These are phyloP conservation scores for Leptopilina clavipes DNA, from an alignment of 1,140 invertebrate genomes.

Conservation along the genomic window DNA sequence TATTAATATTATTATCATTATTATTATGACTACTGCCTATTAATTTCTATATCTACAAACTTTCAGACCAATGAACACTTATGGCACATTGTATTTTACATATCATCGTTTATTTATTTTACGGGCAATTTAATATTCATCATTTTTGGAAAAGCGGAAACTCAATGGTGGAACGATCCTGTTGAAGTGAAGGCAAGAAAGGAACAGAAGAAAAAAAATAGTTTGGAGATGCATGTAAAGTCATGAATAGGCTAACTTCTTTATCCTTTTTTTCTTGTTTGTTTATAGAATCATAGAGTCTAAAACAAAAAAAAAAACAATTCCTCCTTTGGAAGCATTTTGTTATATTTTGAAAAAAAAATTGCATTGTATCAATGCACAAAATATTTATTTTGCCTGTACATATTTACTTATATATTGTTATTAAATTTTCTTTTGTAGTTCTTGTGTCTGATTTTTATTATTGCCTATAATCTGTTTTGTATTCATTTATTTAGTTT, in stretches of 20 bases:
- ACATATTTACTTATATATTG: not conserved
- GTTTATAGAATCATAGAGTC: not conserved
- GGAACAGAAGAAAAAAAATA: not conserved
- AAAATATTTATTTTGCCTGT: not conserved
- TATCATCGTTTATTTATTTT: constrained; percentile 75
- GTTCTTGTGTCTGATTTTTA: not conserved
- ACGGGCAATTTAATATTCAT: constrained; percentile 75
- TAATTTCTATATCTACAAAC: constrained; percentile 38
- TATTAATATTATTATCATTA: no score
- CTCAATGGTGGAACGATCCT: constrained; percentile 71
- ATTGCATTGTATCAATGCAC: constrained; percentile 28
- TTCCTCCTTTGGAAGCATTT: no score
- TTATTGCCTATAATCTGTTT: no score
- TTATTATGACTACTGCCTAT: no score
- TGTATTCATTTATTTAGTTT: no score
- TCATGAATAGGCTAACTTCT: no score
- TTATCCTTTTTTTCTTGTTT: not conserved
- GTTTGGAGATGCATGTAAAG: not conserved
- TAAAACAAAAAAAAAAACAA: no score
- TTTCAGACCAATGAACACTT: constrained; percentile 72
- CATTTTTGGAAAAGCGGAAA: constrained; percentile 69
- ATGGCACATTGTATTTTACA: constrained; percentile 78
- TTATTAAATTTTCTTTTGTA: not conserved
- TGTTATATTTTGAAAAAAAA: not conserved
- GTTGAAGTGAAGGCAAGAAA: constrained; percentile 23